Conservation (phyloP, 2,797 vertebrate genomes). For the Lemur catta region DNA sequence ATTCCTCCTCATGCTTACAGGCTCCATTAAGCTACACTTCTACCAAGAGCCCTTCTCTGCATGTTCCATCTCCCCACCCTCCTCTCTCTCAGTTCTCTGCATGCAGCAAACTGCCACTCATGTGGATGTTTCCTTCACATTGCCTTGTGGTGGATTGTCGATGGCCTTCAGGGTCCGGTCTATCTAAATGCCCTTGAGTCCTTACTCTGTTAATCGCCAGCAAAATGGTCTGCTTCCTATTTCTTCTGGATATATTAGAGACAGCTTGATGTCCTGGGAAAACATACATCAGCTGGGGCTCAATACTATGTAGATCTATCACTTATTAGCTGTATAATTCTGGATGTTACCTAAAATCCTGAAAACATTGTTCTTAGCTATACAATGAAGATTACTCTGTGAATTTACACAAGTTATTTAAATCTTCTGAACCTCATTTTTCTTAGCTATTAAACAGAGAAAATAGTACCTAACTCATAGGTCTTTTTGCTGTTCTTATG, state of each 20-base stretch:
- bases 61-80: too few species aligned
- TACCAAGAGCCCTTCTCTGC: not conserved
- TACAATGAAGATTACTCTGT: not conserved
- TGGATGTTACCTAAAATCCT: not conserved
- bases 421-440: not conserved
- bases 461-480: not conserved
- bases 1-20: conserved; percentile 17
- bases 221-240: not conserved
- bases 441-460: not conserved
- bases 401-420: conserved; percentile 11
- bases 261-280: not conserved
- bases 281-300: not conserved
- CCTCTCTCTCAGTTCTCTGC: not conserved
- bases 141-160: fast-evolving
- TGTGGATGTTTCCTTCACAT: not conserved
- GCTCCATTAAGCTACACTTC: not conserved
- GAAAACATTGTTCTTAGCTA: not conserved
- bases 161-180: not conserved
- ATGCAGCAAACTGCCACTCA: fast-evolving
- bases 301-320: not conserved
- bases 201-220: not conserved
- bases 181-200: not conserved
- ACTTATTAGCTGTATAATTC: not conserved
- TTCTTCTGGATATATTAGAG: not conserved
- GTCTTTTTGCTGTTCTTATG: not conserved